These are phyloP conservation scores for Muschampia staudingeri DNA, from an alignment of 2,888 invertebrate genomes.

Conservation along the genomic window DNA sequence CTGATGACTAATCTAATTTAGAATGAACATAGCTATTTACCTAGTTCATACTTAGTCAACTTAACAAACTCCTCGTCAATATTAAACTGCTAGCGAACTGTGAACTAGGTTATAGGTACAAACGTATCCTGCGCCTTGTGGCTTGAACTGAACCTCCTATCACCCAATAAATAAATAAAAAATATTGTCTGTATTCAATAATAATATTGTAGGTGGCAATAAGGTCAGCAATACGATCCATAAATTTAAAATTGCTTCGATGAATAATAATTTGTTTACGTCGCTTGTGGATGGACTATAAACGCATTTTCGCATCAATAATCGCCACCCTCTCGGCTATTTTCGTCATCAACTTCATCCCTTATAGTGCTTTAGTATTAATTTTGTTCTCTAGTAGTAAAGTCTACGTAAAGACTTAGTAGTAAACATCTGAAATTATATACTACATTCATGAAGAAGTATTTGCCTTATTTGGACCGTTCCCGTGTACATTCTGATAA, in stretches of 20 bases:
- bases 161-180: no score
- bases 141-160: no score
- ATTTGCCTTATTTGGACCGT: constrained; percentile 38
- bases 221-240: constrained; percentile 36
- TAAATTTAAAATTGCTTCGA: constrained; percentile 20
- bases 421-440: neutral
- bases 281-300: constrained; percentile 31
- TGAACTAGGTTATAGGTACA: no score
- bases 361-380: constrained; percentile 26
- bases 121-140: no score
- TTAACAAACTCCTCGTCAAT: no score
- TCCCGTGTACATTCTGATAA: constrained; percentile 41
- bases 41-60: no score
- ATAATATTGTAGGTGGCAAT: constrained; percentile 24
- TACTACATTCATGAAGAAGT: constrained; percentile 23
- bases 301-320: constrained; percentile 41
- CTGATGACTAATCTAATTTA: no score
- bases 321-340: constrained; percentile 37
- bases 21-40: no score
- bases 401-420: constrained; percentile 2
- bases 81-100: no score
- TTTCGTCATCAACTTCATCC: constrained; percentile 37
- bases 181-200: neutral
- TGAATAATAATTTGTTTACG: constrained; percentile 31
- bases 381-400: constrained; percentile 4